Evolutionary conservation across 1,140 invertebrate species (phyloP).

Genomic region (Batillaria attramentaria): DNA sequence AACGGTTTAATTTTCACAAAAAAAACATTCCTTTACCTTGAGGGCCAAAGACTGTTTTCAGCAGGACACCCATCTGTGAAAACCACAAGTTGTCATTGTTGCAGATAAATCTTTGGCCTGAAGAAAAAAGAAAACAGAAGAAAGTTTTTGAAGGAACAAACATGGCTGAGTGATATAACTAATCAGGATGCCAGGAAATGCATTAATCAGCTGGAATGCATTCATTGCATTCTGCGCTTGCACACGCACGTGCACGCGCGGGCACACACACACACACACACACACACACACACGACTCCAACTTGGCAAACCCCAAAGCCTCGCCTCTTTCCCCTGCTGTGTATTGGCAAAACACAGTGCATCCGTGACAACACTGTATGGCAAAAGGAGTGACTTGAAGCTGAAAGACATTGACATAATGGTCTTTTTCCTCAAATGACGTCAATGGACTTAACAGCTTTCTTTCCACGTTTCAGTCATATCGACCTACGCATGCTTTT

Average conservation of each 20-base stretch:
- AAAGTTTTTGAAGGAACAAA: not conserved
- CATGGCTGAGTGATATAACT: not conserved
- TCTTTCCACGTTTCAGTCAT: too few relatives aligned
- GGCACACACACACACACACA: not conserved
- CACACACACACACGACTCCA: not conserved
- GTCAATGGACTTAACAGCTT: too few relatives aligned
- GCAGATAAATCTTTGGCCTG: not conserved
- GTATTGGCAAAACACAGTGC: not conserved
- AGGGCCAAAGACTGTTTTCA: not conserved
- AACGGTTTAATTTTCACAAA: too few relatives aligned
- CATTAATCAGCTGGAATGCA: not conserved
- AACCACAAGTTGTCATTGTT: not conserved
- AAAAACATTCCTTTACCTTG: too few relatives aligned
- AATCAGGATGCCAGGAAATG: not conserved
- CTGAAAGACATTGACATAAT: too few relatives aligned
- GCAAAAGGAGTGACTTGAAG: too few relatives aligned
- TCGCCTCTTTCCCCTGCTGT: not conserved
- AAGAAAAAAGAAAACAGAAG: not conserved
- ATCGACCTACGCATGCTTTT: too few relatives aligned
- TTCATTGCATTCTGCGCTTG: not conserved
- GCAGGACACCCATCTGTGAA: not conserved
- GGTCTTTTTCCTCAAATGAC: too few relatives aligned
- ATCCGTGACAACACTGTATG: too few relatives aligned
- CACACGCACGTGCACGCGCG: not conserved
- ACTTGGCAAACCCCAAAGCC: not conserved